Evolutionary conservation across 2,888 invertebrate species (phyloP), one percentile per base, ranked within the genome.

Genomic region (Melanargia galathea): DNA sequence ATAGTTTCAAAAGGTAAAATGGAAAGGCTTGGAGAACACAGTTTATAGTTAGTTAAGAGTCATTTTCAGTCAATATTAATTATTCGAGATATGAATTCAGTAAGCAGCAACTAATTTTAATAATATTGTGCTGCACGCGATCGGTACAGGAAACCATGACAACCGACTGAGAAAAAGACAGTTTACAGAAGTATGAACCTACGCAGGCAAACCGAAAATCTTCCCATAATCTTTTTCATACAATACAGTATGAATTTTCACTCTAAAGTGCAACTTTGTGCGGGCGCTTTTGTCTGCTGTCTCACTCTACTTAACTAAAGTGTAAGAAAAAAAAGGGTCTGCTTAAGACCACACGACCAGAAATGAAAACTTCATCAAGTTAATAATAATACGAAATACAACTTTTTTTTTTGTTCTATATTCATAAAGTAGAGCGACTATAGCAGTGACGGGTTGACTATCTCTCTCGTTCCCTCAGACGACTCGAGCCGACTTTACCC

Each of bases 21-120:
- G 35, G 45, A 64, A 48, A 64, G 60, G 54, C 56, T 57, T 46
- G 40, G 60, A 64, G 66, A 67, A 64, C 62, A 67, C 66, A 62
- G 66, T 64, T 60, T 48, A 35, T 35, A 58, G 46, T 54, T 35
- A 58, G 46, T 54, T 38, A 63, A 18, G 59, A 57, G 30, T 59
- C 35, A 24, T 38, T 52, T 43, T 64, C 66, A 66, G 64, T 66
- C 64, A 38, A 58, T 45, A 43, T 40, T 7, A 54, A 13, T 54
- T 54, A 16, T 55, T 55, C 40, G n/a, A 16, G 43, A 43, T 26
- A 43, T n/a, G 13, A 20, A 13, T 35, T 11, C n/a, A 26, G 24
- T 18, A 16, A 18, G 10, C 33, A 51, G n/a, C 51, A 51, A 52
- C 18, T 51, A 18, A 16, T 7, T 16, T 16, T 30, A 8, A 18